Base-by-base conservation (phyloP, 2,888 invertebrate species). In the Volucella inanis region DNA sequence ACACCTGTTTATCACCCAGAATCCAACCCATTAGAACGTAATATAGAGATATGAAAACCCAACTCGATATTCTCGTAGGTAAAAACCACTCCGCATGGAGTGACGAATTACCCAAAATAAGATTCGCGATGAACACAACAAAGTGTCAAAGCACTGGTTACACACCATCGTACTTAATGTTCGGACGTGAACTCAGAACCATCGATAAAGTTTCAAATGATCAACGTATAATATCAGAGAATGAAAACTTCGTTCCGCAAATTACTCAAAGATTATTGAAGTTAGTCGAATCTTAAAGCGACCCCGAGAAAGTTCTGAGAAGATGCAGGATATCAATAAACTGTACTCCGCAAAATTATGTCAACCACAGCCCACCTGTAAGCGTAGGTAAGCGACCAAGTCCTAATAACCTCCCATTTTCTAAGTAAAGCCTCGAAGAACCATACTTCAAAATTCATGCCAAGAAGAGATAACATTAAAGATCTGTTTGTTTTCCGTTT, bases 1-100 rank as follows among this genome's bases (percentile, higher is more conserved):
- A 85, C 87, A 9, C 84, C 87, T 18, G 76, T 87, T 2, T 87
- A 87, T 47, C 87, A 88, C 31, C 76, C 87, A 1, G 81, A 87
- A 82, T 76, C 84, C 1, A 88, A 87, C 47, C 82, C 87, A 9
- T 78, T 87, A 2, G 87, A 87, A 62, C 39, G 78, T 0, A 82
- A 12, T 87, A 87, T 47, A 15, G 75, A 2, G 74, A 72, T 47
- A 8, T 86, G 8, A 86, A 86, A 59, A 70, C 77, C 1, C 68
- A 75, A 52, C 38, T 67, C 12, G 64, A 41, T 0, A 70, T 77
- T 1, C 12, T 47, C 0, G 55, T 55, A 0, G 64, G 55, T 3
- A 74, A 39, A 1, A 38, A 55, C 12, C 65, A 76, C n/a, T 15
- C 43, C 1, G 38, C 67, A 3, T 76, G 67, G 61, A 15, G 59